phyloP scores from a whole-genome alignment of 2,888 invertebrate genomes.

The Lepidocyrtinus sp. region DNA sequence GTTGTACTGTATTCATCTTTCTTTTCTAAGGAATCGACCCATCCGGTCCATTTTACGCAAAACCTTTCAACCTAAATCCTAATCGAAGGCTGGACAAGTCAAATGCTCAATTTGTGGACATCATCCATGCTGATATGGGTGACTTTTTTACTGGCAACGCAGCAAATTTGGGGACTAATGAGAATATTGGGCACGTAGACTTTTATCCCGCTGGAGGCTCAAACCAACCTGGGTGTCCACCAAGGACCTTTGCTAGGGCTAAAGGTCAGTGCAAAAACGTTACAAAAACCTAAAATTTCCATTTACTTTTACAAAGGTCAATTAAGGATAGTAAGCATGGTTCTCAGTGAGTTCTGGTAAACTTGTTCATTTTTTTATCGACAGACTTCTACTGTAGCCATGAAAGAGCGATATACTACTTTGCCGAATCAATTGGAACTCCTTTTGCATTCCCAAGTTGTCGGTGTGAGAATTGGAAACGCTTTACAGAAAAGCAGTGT shows the following conservation, averaged over 20 bases:
- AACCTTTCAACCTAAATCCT: conserved; percentile 55
- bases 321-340: too few relatives aligned
- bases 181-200: conserved; percentile 65
- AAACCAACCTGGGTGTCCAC: conserved; percentile 66
- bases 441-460: conserved; percentile 63
- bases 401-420: conserved; percentile 57
- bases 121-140: conserved; percentile 57
- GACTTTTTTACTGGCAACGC: conserved; percentile 44
- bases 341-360: too few relatives aligned
- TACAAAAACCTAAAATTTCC: not conserved
- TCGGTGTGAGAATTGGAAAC: conserved; percentile 54
- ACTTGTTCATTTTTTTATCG: conserved; percentile 2
- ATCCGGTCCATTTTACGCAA: conserved; percentile 59
- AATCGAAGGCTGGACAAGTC: conserved; percentile 59
- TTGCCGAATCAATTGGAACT: conserved; percentile 64
- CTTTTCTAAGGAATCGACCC: conserved; percentile 62
- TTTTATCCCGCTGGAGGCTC: conserved; percentile 65
- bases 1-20: conserved; percentile 2
- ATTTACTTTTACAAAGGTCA: conserved; percentile 19
- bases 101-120: conserved; percentile 64
- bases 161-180: conserved; percentile 57
- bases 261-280: conserved; percentile 43
- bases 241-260: conserved; percentile 41
- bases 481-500: conserved; percentile 44
- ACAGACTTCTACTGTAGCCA: conserved; percentile 62